Conservation (phyloP, 37 sponge, comb jelly and placozoan genomes). For the Theonella swinhoei region DNA sequence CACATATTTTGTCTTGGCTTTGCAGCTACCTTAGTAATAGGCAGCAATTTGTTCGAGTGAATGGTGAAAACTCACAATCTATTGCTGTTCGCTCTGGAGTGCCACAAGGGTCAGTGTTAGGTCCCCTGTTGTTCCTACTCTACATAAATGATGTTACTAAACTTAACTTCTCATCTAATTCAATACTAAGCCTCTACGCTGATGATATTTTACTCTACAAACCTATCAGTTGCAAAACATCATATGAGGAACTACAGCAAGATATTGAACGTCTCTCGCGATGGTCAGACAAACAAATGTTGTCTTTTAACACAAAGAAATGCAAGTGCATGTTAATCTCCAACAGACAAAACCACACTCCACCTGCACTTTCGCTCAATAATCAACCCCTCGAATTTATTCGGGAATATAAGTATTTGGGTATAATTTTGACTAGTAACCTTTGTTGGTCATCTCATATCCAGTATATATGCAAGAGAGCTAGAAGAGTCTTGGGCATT, state of each 20-base stretch:
- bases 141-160: no score
- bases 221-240: neutral
- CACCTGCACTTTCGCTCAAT: neutral
- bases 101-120: slow-evolving; percentile 26
- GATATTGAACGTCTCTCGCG: no score
- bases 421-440: neutral
- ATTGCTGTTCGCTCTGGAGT: slow-evolving; percentile 19
- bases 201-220: slow-evolving; percentile 31
- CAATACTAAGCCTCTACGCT: no score
- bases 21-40: slow-evolving; percentile 10
- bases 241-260: neutral
- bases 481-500: neutral
- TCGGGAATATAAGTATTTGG: slow-evolving; percentile 1
- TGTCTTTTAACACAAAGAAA: no score
- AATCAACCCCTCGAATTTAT: neutral
- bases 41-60: slow-evolving; percentile 8
- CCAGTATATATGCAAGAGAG: neutral
- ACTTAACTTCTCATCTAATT: no score
- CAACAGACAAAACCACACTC: neutral
- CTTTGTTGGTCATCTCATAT: slow-evolving; percentile 2
- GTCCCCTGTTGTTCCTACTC: slow-evolving; percentile 29
- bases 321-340: no score
- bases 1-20: neutral
- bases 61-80: neutral
- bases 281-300: no score